Evolutionary conservation across 1,140 invertebrate species (phyloP), one percentile per base, ranked within the genome.

Genomic region (Whitmania pigra): DNA sequence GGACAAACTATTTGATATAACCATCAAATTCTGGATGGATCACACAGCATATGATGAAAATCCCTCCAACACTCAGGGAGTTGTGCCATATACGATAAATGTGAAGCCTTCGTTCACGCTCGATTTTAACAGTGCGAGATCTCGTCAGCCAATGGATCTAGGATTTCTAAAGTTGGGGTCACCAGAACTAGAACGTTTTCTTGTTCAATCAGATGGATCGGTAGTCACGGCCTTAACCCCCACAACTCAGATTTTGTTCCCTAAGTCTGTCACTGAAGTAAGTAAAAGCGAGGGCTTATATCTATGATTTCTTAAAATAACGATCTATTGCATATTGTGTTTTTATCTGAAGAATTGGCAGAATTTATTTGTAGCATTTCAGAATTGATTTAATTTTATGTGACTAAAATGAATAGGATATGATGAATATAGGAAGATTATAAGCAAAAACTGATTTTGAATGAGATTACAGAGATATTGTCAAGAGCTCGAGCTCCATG

Each of bases 101-200:
- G 22, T 63, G 22, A 63, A 63, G 57, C 57, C 22, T 25, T 63
- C 57, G 22, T 63, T 63, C 20, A 25, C 29, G 9, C 29, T 63
- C 22, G 57, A 63, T 20, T 63, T 63, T 63, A 63, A 63, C 57
- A 63, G 29, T 31, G 20, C 29, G 57, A 63, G 57, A 63, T 63
- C 57, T 31, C 57, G 57, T 13, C 57, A 63, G 29, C 67, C 40
- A n/a, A 49, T 70, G 17, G 92, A 93, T 81, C 81, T 93, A 7
- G 87, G 91, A 77, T 88, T 91, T 85, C 82, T 93, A 43, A 93
- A 93, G 79, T 82, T 94, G 25, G 88, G 85, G 18, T 89, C 90
- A 0, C 92, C 92, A 0, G 93, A 94, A 78, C 82, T 94, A 29
- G 91, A 94, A 79, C 89, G 89, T 76, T 85, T 94, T 67, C 90